A percentile compares a stretch with the other conserved stretches of the same genome.
These are phyloP conservation scores for Pollenia amentaria DNA, from an alignment of 2,888 invertebrate genomes.

Conservation along the genomic window DNA sequence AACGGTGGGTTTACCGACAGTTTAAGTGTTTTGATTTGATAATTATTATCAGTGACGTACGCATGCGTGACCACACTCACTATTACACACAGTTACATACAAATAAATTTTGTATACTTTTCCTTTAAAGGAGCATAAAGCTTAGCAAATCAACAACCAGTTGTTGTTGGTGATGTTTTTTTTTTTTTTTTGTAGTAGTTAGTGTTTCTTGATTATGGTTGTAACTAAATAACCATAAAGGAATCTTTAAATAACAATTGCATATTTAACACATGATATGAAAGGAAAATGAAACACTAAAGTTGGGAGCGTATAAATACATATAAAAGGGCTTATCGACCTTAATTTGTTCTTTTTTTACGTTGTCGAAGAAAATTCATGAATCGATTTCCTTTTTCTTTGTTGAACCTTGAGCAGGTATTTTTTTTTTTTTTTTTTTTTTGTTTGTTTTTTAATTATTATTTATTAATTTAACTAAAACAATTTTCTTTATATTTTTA, in stretches of 20 bases:
- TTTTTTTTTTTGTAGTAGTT: not conserved
- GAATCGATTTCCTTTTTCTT: not conserved
- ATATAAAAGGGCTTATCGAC: too few species aligned
- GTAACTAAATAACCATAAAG: constrained; percentile 35
- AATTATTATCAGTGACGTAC: constrained; percentile 81
- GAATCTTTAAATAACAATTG: constrained; percentile 51
- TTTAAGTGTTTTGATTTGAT: constrained; percentile 83
- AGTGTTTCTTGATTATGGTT: not conserved
- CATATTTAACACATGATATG: constrained; percentile 62
- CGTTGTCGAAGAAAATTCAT: too few species aligned
- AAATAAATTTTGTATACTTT: not conserved
- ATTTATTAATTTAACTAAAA: too few species aligned
- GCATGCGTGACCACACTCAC: constrained; percentile 80
- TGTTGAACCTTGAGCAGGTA: not conserved
- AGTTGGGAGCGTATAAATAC: not conserved
- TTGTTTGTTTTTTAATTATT: too few species aligned
- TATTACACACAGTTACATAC: not conserved
- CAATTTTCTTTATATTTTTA: not conserved
- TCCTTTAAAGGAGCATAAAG: constrained; percentile 9
- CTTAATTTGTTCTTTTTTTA: too few species aligned
- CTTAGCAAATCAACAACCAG: constrained; percentile 8
- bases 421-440: not conserved
- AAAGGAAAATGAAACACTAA: constrained; percentile 43
- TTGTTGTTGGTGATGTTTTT: not conserved
- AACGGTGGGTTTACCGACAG: constrained; percentile 80